These are phyloP conservation scores for Schizopygopsis pylzovi DNA, from an alignment of 2,797 vertebrate species.

Conservation along the genomic window DNA sequence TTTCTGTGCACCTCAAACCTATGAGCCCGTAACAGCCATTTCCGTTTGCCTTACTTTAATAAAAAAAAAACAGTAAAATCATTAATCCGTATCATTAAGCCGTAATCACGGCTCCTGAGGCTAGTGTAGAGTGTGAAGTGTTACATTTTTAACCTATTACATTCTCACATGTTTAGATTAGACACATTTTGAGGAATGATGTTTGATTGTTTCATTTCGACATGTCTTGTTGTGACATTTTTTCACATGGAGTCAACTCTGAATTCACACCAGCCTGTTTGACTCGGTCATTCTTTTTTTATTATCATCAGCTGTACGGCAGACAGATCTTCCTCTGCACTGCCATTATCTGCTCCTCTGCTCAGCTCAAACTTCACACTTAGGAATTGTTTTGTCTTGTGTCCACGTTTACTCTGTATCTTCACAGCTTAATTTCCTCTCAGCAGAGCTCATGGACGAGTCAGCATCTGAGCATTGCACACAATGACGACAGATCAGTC, in stretches of 20 bases:
- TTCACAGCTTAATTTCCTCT: not conserved
- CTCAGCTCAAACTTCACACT: not conserved
- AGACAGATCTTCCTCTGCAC: conserved; percentile 7
- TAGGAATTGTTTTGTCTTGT: not conserved
- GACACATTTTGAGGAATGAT: not conserved
- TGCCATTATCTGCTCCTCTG: not conserved
- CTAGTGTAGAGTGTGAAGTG: not conserved
- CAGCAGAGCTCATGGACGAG: not conserved
- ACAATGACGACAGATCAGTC: not conserved
- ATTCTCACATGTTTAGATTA: not conserved
- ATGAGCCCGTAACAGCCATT: not conserved
- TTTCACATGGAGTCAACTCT: conserved; percentile 24
- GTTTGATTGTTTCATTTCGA: not conserved
- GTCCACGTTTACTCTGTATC: not conserved
- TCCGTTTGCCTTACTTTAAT: not conserved
- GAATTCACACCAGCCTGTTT: conserved; percentile 10
- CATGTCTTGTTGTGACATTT: not conserved
- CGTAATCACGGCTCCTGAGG: not conserved
- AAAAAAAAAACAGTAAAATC: no score
- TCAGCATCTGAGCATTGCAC: not conserved
- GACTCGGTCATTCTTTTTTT: not conserved
- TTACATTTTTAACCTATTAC: not conserved
- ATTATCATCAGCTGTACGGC: conserved; percentile 6
- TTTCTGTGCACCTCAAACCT: not conserved
- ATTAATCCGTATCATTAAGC: not conserved